Conservation (phyloP, 2,797 vertebrate species). For the Rousettus madagascariensis region DNA sequence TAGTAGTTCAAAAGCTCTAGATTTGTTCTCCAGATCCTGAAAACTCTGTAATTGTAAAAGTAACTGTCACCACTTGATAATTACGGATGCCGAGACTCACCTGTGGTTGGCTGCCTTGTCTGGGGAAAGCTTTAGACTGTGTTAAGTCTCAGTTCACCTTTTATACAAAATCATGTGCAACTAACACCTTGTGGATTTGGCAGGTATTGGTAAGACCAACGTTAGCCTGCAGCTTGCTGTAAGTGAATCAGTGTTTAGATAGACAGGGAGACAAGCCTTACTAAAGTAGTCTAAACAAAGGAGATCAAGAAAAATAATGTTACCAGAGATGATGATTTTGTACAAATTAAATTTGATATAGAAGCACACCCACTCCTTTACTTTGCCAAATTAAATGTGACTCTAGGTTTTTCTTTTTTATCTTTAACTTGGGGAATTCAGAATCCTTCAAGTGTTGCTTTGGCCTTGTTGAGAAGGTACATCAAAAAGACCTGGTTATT, state of each 20-base stretch:
- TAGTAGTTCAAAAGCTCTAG: not conserved
- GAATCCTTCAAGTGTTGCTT: slow-evolving; percentile 39
- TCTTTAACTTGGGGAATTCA: slow-evolving; percentile 40
- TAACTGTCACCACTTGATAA: not conserved
- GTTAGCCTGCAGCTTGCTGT: slow-evolving; percentile 75
- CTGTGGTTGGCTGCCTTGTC: slow-evolving; percentile 66
- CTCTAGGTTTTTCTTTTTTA: slow-evolving; percentile 54
- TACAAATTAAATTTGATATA: slow-evolving; percentile 69
- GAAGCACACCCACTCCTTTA: slow-evolving; percentile 59
- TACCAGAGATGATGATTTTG: slow-evolving; percentile 49
- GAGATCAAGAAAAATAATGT: slow-evolving; percentile 75
- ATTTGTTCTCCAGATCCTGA: not conserved
- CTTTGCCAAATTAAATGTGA: slow-evolving; percentile 68
- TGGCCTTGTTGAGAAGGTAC: not conserved
- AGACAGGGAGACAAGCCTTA: slow-evolving; percentile 82
- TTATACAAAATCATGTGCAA: slow-evolving; percentile 83
- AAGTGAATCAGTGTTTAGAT: slow-evolving; percentile 81
- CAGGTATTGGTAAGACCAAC: slow-evolving; percentile 78
- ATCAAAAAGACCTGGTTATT: not conserved
- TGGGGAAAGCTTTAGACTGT: slow-evolving; percentile 62
- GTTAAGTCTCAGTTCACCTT: slow-evolving; percentile 73
- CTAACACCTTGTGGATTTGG: slow-evolving; percentile 84
- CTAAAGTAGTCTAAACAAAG: slow-evolving; percentile 75
- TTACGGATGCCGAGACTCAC: slow-evolving; percentile 67
- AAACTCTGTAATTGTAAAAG: slow-evolving; percentile 48